These are phyloP conservation scores for Steinernema scapterisci DNA, from an alignment of 2,888 invertebrate genomes.

Conservation along the genomic window DNA sequence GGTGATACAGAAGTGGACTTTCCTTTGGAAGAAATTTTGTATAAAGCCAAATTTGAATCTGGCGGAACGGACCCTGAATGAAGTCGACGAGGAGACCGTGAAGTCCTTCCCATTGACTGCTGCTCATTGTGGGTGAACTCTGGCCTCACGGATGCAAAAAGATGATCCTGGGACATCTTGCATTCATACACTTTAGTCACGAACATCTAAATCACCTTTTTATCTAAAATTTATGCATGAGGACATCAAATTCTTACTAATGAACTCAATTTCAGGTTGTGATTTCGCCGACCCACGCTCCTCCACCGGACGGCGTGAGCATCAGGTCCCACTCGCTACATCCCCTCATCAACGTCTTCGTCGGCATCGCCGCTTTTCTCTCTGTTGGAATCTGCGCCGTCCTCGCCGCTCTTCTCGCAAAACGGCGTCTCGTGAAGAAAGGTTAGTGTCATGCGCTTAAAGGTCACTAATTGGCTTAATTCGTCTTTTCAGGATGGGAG, in stretches of 20 bases:
- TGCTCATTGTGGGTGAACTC: no score
- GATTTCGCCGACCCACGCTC: neutral
- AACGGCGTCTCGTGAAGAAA: constrained; percentile 24
- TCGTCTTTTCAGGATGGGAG: constrained; percentile 1
- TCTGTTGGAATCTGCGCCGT: constrained; percentile 10
- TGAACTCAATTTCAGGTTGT: neutral
- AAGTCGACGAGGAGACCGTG: no score
- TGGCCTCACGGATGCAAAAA: no score
- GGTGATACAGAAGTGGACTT: no score
- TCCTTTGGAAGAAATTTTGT: no score
- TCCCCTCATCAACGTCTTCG: neutral
- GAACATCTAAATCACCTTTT: neutral
- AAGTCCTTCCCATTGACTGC: no score
- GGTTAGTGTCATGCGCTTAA: neutral
- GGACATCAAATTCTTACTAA: neutral
- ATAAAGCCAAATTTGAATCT: no score
- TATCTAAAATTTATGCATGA: neutral
- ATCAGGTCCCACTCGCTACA: neutral
- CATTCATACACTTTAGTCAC: neutral
- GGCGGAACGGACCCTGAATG: no score
- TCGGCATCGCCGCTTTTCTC: constrained; percentile 3
- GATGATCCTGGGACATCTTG: neutral
- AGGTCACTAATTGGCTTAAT: neutral
- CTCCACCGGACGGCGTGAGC: neutral
- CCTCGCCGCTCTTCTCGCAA: neutral